Percentiles rank a stretch among this genome's conserved stretches.
Conservation (phyloP, 2,888 invertebrate genomes). For the Epinotia bilunana region DNA sequence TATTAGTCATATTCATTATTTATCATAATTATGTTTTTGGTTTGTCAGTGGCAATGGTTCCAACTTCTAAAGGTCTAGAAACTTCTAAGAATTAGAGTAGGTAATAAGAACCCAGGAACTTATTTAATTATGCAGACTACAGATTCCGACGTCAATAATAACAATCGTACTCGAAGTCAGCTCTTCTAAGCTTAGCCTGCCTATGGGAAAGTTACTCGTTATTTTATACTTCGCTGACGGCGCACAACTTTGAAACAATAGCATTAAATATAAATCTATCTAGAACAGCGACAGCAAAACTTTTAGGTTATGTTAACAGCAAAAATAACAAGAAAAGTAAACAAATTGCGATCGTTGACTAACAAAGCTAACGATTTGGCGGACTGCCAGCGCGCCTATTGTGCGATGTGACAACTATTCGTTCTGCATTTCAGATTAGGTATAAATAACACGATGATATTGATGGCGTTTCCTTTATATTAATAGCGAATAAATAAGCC, state of each 20-base stretch:
- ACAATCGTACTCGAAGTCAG: neutral
- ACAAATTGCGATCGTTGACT: conserved; percentile 74
- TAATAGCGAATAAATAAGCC: conserved; percentile 2
- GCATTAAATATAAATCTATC: conserved; percentile 3
- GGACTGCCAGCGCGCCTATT: conserved; percentile 70
- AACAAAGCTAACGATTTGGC: conserved; percentile 76
- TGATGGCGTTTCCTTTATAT: conserved; percentile 54
- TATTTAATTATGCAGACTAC: neutral
- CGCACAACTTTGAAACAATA: conserved; percentile 4
- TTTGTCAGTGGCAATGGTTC: neutral
- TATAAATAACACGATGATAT: conserved; percentile 65
- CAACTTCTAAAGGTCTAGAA: neutral
- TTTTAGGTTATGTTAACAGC: conserved; percentile 36
- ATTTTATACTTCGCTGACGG: conserved; percentile 6
- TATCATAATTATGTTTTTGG: neutral
- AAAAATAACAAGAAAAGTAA: conserved; percentile 56
- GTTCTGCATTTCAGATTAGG: conserved; percentile 65
- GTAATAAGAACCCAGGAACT: neutral
- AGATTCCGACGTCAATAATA: neutral
- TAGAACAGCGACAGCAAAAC: conserved; percentile 15
- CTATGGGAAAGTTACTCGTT: neutral
- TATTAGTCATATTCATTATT: too few relatives aligned
- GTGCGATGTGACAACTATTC: conserved; percentile 73
- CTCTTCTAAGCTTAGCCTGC: neutral
- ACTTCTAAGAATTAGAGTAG: neutral